A percentile compares a stretch with the other conserved stretches of the same genome.
phyloP scores from a whole-genome alignment of 2,797 vertebrate genomes.

The Sebastes melanostomus region DNA sequence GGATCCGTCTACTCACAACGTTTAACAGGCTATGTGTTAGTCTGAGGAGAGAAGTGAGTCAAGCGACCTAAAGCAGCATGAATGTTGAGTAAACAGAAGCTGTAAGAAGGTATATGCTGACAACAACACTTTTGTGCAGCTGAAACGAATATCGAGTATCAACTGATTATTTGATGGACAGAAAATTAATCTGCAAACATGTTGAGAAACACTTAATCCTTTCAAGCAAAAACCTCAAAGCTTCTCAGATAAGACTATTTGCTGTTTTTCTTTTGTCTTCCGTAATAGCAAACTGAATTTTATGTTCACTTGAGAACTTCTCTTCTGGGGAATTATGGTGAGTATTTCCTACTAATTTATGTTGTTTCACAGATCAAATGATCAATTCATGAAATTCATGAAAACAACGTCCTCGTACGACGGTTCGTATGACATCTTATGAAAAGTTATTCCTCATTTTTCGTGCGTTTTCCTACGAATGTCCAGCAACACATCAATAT shows the following conservation, averaged over 20 bases:
- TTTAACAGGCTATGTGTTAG: not conserved
- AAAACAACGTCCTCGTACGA: not conserved
- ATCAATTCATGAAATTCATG: not conserved
- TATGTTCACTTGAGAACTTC: not conserved
- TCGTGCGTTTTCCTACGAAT: no score
- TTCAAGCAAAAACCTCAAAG: no score
- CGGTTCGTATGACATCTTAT: no score
- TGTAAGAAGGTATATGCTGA: not conserved
- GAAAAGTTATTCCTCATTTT: no score
- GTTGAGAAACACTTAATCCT: not conserved
- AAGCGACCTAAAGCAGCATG: constrained; percentile 15
- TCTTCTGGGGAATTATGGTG: not conserved
- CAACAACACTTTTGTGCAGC: not conserved
- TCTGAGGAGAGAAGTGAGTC: constrained; percentile 2
- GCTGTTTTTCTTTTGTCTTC: not conserved
- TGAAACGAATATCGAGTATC: not conserved
- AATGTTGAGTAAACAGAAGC: not conserved
- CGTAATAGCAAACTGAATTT: not conserved
- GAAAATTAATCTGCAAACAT: not conserved
- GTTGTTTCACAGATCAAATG: not conserved
- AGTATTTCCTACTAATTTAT: not conserved
- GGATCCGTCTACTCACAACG: not conserved
- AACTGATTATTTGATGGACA: not conserved
- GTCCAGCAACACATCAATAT: no score
- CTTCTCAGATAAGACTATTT: not conserved